Conservation (phyloP, 2,797 vertebrate species). For the Schizopygopsis pylzovi region DNA sequence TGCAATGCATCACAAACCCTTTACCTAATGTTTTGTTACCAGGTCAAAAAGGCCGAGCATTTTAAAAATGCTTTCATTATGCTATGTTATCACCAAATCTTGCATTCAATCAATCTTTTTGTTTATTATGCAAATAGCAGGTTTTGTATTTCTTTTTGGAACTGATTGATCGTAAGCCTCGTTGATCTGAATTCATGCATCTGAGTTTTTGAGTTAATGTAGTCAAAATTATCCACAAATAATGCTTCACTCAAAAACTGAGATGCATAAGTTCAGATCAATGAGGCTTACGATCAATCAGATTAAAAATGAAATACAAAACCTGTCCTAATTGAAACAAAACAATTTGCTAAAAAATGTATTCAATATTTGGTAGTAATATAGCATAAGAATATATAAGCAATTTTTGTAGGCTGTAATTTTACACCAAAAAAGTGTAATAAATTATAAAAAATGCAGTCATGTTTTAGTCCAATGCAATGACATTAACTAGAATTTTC, state of each 20-base stretch:
- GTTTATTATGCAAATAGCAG: neutral
- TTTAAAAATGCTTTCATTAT: neutral
- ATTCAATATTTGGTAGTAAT: neutral
- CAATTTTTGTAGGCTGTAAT: neutral
- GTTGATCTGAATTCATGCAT: neutral
- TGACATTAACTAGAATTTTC: neutral
- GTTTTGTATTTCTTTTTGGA: neutral
- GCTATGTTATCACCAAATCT: neutral
- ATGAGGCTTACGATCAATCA: neutral
- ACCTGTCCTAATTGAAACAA: neutral
- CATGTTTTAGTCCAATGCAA: neutral
- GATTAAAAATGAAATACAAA: neutral
- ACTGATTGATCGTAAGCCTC: neutral
- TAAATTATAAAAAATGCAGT: neutral
- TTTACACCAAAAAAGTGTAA: neutral
- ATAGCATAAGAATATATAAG: neutral
- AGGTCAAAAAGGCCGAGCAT: neutral
- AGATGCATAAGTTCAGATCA: neutral
- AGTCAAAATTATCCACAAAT: neutral
- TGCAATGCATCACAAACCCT: neutral
- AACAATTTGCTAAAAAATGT: neutral
- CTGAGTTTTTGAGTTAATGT: neutral
- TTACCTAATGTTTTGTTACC: neutral
- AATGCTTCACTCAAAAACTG: neutral
- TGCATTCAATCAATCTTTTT: neutral